A percentile compares a stretch with the other conserved stretches of the same genome.
Evolutionary conservation across 2,797 vertebrate species (phyloP).

Genomic region (Poeciliopsis paucimaculata): DNA sequence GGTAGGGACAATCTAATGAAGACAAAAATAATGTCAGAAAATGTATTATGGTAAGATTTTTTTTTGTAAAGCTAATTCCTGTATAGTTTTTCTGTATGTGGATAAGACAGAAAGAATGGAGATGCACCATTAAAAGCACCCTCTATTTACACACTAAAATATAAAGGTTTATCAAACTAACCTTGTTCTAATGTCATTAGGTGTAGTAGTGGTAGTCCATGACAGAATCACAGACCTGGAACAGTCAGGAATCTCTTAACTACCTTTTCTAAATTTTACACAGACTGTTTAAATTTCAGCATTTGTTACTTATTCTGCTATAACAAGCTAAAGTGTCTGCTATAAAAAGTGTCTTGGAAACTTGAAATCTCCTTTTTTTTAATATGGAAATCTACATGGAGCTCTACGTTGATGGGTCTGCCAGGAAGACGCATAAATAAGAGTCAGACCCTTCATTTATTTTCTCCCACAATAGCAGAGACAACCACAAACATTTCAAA

Average conservation of each 20-base stretch:
- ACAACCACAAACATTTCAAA: not conserved
- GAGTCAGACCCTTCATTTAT: not conserved
- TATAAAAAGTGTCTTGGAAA: not conserved
- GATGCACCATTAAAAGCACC: not conserved
- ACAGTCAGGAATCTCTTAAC: not conserved
- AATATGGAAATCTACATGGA: not conserved
- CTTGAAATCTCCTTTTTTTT: not conserved
- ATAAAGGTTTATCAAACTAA: not conserved
- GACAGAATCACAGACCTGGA: not conserved
- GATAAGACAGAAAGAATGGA: not conserved
- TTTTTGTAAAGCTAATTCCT: too few relatives aligned
- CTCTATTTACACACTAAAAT: not conserved
- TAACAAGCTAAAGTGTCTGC: not conserved
- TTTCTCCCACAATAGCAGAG: not conserved
- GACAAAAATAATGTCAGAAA: not conserved
- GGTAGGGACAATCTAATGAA: not conserved
- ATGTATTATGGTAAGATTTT: not conserved
- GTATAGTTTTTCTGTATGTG: not conserved
- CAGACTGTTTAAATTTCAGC: not conserved
- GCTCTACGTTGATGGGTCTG: conserved; percentile 2
- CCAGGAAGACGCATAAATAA: not conserved
- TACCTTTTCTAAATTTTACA: not conserved
- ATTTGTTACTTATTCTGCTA: not conserved
- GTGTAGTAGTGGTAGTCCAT: not conserved
- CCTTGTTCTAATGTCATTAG: not conserved